Evolutionary conservation across 2,797 vertebrate species (phyloP).

Genomic region (Eulemur mongoz): DNA sequence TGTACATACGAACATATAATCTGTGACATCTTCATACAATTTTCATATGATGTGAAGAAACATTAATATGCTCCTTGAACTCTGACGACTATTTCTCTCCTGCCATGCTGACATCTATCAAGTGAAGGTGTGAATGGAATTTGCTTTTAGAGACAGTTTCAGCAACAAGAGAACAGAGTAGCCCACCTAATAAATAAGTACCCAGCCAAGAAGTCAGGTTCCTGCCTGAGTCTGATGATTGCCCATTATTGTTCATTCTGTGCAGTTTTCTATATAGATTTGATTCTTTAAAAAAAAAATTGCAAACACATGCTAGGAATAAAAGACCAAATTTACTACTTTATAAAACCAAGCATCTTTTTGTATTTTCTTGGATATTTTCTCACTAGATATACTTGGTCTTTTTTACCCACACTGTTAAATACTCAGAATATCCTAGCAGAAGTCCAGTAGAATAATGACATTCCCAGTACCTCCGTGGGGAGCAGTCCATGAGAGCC

Average conservation of each 20-base stretch:
- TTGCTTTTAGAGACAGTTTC: neutral
- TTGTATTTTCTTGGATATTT: neutral
- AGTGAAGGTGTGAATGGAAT: neutral
- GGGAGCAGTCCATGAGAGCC: neutral
- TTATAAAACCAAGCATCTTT: neutral
- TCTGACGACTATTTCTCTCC: neutral
- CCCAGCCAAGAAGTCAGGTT: neutral
- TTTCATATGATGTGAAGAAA: neutral
- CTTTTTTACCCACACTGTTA: neutral
- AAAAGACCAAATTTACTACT: neutral
- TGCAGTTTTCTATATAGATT: neutral
- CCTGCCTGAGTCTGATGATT: neutral
- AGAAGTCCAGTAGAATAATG: neutral
- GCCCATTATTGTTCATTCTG: neutral
- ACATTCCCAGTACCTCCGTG: too few species aligned
- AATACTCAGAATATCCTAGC: neutral
- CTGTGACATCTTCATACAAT: neutral
- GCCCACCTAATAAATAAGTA: neutral
- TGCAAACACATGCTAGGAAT: neutral
- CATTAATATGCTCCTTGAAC: neutral
- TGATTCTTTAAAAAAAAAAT: neutral
- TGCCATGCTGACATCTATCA: neutral
- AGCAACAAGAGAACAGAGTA: neutral
- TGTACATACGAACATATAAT: neutral
- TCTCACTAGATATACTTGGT: neutral